A percentile compares a stretch with the other conserved stretches of the same genome.
These are phyloP conservation scores for Encarsia formosa DNA, from an alignment of 2,888 invertebrate genomes.

Conservation along the genomic window DNA sequence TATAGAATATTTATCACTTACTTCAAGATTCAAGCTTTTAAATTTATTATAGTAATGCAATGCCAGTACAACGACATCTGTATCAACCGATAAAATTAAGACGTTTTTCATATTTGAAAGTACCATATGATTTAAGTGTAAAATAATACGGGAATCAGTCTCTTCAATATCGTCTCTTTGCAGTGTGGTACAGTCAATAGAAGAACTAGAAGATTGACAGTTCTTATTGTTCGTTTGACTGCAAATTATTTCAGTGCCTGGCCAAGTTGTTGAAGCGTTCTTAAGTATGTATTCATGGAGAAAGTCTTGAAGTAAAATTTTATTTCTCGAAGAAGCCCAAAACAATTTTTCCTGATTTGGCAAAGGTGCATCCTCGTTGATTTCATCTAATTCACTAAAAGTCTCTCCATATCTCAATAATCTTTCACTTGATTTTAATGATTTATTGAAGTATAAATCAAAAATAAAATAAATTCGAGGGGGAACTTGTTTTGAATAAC, in stretches of 20 bases:
- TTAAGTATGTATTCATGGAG: background rate
- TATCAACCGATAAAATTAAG: slow-evolving; percentile 9
- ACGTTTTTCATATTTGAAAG: background rate
- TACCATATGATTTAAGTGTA: background rate
- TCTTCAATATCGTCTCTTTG: slow-evolving; percentile 8
- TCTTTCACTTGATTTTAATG: slow-evolving; percentile 11
- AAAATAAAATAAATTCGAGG: slow-evolving; percentile 7
- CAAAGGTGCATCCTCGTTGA: slow-evolving; percentile 1
- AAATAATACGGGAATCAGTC: background rate
- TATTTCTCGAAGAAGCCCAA: slow-evolving; percentile 1
- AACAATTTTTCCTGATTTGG: slow-evolving; percentile 1
- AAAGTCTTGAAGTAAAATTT: slow-evolving; percentile 2
- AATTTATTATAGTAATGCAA: slow-evolving; percentile 1
- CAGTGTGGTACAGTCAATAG: background rate
- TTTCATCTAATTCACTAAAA: background rate
- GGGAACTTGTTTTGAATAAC: background rate
- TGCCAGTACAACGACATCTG: slow-evolving; percentile 7
- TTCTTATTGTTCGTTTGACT: background rate
- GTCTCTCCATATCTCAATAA: background rate
- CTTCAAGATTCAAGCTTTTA: background rate
- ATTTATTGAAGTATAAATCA: slow-evolving; percentile 20
- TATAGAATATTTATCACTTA: background rate
- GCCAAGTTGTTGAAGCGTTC: background rate
- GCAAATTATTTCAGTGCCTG: slow-evolving; percentile 1
- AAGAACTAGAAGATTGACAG: background rate